Base-by-base conservation (phyloP, 2,113 vertebrate species). In the Lanius collurio region DNA sequence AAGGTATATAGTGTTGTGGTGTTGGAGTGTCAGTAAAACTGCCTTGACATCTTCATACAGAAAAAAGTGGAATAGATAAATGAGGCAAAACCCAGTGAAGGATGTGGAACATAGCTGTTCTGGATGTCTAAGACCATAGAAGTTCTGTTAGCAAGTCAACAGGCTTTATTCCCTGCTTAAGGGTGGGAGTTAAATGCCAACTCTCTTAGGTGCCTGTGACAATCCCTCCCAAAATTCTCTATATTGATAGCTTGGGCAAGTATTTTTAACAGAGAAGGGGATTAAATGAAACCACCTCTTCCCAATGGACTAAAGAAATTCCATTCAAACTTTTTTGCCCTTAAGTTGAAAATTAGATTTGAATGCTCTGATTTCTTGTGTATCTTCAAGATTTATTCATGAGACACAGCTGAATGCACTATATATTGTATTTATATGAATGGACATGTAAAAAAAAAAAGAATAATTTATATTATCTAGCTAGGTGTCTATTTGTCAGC, bases 341-440 rank as follows among this genome's bases (percentile, higher is more conserved):
- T 86, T 94, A 69, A 63, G 74, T 24, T 74, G 85, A 97, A 97
- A 98, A 97, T 97, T 79, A 94, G 81, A 97, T 97, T 87, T 95
- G 75, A 97, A 96, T 97, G 68, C 85, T 93, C 17, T n/a, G 71
- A 87, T 94, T 97, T 95, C 90, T 96, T 73, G 24, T 87, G 87
- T 39, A 93, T 95, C 91, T 96, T 96, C 78, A 71, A 92, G 94
- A 96, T 94, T 96, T 98, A 97, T 98, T 97, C 92, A 95, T 91
- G 91, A 97, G 91, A 96, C 95, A 97, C 91, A 97, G 93, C 44
- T 95, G 96, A 98, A 96, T 89, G 92, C 71, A 87, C 55, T 94
- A 30, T 78, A 71, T 67, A 62, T 95, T 97, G 86, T 92, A 95
- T 97, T 97, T 96, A 93, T 91, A 95, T 90, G 90, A 98, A 96